A percentile compares a stretch with the other conserved stretches of the same genome.
Evolutionary conservation across 2,113 vertebrate species (phyloP).

Genomic region (Fregata magnificens): DNA sequence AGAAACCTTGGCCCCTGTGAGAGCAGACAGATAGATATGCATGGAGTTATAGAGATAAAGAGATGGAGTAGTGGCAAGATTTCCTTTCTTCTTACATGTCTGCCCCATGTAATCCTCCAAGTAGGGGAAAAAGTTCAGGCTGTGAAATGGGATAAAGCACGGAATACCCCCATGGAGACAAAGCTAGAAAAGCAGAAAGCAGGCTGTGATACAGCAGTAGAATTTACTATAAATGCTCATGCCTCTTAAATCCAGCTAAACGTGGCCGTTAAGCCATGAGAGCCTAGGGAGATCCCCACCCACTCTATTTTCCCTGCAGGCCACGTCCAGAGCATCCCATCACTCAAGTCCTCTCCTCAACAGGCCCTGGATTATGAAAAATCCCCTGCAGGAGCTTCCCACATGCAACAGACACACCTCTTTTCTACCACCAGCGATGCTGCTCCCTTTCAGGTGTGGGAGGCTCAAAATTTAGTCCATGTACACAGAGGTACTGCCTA

Average conservation of each 20-base stretch:
- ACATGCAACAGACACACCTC: conserved; percentile 33
- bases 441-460: background rate
- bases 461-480: background rate
- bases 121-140: conserved; percentile 2
- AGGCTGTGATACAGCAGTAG: background rate
- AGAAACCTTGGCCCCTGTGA: background rate
- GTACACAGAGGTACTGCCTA: background rate
- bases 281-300: background rate
- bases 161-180: background rate
- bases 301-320: conserved; percentile 32
- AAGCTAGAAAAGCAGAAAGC: background rate
- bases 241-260: background rate
- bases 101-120: conserved; percentile 5
- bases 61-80: background rate
- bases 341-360: conserved; percentile 18
- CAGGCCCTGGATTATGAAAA: conserved; percentile 43
- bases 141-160: conserved; percentile 26
- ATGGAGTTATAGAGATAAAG: background rate
- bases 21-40: background rate
- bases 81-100: background rate
- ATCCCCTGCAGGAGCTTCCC: conserved; percentile 57
- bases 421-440: conserved; percentile 36
- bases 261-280: background rate
- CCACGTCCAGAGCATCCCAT: conserved; percentile 26
- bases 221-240: conserved; percentile 6